Percentiles rank a stretch among this genome's conserved stretches.
Evolutionary conservation across 2,797 vertebrate genomes (phyloP).

Genomic region (Spinus olivaceus): DNA sequence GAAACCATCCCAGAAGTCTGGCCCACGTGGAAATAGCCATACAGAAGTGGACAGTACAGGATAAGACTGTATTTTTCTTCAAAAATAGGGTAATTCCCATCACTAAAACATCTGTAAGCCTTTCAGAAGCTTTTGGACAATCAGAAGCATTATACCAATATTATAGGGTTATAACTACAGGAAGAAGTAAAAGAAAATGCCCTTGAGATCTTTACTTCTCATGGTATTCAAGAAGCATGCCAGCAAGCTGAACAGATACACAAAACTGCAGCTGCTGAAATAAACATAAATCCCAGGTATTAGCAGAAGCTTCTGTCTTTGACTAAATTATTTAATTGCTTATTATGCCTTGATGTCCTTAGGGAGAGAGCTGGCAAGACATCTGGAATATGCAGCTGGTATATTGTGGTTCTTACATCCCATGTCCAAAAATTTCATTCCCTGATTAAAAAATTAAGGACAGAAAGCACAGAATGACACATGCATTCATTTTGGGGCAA

Average conservation of each 20-base stretch:
- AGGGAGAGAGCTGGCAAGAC: neutral
- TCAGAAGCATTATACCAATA: neutral
- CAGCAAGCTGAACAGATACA: neutral
- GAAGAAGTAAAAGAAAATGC: neutral
- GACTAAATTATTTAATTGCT: slow-evolving; percentile 12
- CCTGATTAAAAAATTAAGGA: neutral
- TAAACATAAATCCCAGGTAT: neutral
- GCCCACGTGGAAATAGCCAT: rapidly evolving
- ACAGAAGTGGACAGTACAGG: neutral
- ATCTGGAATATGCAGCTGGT: neutral
- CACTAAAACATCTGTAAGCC: neutral
- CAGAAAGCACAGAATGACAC: neutral
- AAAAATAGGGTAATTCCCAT: neutral
- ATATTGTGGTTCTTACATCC: neutral
- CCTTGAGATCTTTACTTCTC: neutral
- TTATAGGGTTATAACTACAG: neutral
- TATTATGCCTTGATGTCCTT: neutral
- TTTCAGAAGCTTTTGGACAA: neutral
- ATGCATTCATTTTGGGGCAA: neutral
- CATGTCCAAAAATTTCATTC: neutral
- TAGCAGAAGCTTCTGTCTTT: neutral
- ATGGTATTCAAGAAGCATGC: neutral
- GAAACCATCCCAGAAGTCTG: neutral
- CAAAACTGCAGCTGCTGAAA: slow-evolving; percentile 1
- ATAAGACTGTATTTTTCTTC: neutral